phyloP scores from a whole-genome alignment of 2,797 vertebrate genomes.

The Chaetophractus vellerosus region DNA sequence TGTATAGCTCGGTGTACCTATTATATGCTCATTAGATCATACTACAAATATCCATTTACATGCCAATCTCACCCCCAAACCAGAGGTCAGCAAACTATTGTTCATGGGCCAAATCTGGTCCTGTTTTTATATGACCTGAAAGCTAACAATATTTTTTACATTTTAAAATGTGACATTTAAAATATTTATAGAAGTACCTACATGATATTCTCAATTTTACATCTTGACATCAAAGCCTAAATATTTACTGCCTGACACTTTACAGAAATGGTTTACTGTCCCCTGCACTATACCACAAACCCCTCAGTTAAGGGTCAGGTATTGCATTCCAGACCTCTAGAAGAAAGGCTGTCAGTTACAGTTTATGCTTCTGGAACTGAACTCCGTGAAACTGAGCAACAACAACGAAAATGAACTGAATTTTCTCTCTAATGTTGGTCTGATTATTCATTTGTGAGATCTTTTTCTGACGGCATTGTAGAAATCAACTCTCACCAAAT shows the following conservation, averaged over 20 bases:
- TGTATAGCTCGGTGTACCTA: neutral
- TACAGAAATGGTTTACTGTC: rapidly evolving
- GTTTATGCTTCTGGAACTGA: rapidly evolving
- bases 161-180: neutral
- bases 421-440: neutral
- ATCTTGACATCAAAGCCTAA: neutral
- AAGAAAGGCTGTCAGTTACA: rapidly evolving
- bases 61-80: neutral
- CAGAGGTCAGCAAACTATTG: neutral
- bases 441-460: neutral
- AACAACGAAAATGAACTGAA: too few species aligned
- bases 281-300: neutral
- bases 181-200: neutral
- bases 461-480: neutral
- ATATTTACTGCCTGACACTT: neutral
- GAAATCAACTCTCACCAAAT: neutral
- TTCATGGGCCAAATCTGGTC: neutral
- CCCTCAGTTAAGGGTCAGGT: neutral
- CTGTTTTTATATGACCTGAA: neutral
- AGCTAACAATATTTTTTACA: neutral
- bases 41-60: neutral
- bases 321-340: rapidly evolving
- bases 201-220: neutral
- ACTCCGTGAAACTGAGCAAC: rapidly evolving
- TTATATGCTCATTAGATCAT: too few species aligned